Evolutionary conservation across 2,113 vertebrate species (phyloP).

Genomic region (Saguinus imperator): DNA sequence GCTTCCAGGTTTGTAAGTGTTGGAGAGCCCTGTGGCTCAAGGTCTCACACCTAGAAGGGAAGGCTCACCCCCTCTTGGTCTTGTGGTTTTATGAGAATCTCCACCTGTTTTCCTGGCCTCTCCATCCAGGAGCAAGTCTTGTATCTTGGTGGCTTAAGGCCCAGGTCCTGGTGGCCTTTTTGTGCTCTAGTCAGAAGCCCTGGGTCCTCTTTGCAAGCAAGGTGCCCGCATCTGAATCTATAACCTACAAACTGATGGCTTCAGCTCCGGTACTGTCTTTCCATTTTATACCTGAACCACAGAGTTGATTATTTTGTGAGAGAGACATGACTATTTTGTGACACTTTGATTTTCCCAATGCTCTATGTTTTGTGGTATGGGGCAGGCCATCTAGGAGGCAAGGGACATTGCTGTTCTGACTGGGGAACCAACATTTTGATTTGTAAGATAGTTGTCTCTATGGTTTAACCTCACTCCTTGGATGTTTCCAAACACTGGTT

Average conservation of each 20-base stretch:
- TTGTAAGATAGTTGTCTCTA: neutral
- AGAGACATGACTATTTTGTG: neutral
- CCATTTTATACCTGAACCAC: neutral
- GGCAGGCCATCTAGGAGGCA: neutral
- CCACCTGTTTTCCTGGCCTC: neutral
- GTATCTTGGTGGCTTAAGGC: neutral
- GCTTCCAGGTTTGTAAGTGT: too few species aligned
- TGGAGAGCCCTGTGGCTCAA: too few species aligned
- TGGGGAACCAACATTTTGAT: neutral
- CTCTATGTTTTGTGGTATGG: neutral
- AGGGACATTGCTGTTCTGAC: neutral
- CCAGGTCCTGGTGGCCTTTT: neutral
- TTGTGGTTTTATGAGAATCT: neutral
- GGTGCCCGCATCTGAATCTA: neutral
- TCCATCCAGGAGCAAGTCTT: neutral
- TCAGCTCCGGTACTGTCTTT: neutral
- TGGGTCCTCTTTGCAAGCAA: neutral
- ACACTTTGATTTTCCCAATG: neutral
- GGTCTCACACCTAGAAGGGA: neutral
- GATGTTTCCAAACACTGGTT: neutral
- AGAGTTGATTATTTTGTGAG: neutral
- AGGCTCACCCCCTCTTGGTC: neutral
- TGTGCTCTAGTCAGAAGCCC: neutral
- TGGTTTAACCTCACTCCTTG: neutral
- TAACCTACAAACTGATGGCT: neutral